These are phyloP conservation scores for Cremastobaeus sp. DNA, from an alignment of 2,888 invertebrate species.

Conservation along the genomic window DNA sequence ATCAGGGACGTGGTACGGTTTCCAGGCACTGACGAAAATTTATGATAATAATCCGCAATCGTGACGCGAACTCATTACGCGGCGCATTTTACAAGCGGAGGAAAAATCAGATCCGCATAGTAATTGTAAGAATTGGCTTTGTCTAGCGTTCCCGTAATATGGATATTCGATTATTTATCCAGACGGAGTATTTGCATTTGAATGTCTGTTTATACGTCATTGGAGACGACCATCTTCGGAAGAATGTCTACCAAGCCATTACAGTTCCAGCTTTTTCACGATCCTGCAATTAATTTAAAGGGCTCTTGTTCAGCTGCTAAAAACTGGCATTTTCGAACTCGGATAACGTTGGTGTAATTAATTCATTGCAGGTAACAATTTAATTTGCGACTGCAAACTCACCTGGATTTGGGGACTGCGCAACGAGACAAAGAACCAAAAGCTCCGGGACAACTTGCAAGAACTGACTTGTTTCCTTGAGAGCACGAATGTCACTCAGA, in stretches of 20 bases:
- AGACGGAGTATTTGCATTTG: constrained; percentile 20
- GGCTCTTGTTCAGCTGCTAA: no score
- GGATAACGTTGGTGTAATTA: no score
- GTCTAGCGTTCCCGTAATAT: constrained; percentile 5
- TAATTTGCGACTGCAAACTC: constrained; percentile 90
- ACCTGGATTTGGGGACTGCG: constrained; percentile 88
- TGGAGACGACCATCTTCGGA: no score
- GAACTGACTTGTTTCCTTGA: constrained; percentile 86
- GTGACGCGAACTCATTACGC: constrained; percentile 37
- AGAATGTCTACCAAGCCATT: no score
- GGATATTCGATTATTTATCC: constrained; percentile 38
- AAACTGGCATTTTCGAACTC: no score
- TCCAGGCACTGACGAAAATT: constrained; percentile 47
- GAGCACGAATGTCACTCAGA: constrained; percentile 70
- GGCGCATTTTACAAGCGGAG: constrained; percentile 25
- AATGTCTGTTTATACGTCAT: no score
- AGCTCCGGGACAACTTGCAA: constrained; percentile 84
- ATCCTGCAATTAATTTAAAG: no score
- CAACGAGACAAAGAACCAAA: constrained; percentile 86
- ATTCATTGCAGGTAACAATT: constrained; percentile 82
- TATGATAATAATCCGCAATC: constrained; percentile 46
- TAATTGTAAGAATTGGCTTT: constrained; percentile 29
- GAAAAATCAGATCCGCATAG: constrained; percentile 31
- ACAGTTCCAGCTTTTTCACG: not conserved
- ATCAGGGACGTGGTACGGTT: constrained; percentile 29